Evolutionary conservation across 1,140 invertebrate genomes (phyloP).

Genomic region (Phocides pigmalion): DNA sequence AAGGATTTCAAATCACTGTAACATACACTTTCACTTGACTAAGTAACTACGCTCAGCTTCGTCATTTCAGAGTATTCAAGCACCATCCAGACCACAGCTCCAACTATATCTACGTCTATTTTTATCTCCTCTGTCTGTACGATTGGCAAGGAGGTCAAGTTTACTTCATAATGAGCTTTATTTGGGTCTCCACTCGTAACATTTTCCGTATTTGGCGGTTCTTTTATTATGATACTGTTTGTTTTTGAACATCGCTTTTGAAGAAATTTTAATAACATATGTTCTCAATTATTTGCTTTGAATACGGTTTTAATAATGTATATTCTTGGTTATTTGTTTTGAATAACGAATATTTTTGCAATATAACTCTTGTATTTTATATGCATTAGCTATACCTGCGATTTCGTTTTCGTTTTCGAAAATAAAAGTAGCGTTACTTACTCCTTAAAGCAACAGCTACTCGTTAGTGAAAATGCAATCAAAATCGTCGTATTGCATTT

Average conservation of each 20-base stretch:
- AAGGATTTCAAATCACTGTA: too few relatives aligned
- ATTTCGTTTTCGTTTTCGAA: too few relatives aligned
- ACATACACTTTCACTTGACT: too few relatives aligned
- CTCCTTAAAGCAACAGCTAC: too few relatives aligned
- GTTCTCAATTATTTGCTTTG: neutral
- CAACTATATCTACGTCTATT: neutral
- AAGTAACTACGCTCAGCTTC: neutral
- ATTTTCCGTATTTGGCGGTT: neutral
- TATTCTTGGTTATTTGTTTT: too few relatives aligned
- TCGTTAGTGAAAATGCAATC: too few relatives aligned
- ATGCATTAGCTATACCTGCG: too few relatives aligned
- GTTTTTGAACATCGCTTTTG: neutral
- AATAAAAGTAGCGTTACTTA: too few relatives aligned
- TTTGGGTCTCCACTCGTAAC: conserved; percentile 26
- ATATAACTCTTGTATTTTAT: too few relatives aligned
- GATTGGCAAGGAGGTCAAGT: conserved; percentile 45
- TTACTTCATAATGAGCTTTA: conserved; percentile 33
- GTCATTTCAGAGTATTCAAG: neutral
- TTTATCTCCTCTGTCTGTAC: conserved; percentile 23
- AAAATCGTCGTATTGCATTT: too few relatives aligned
- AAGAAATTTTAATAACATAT: neutral
- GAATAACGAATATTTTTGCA: too few relatives aligned
- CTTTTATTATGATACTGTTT: conserved; percentile 10
- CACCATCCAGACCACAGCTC: neutral
- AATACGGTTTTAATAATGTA: too few relatives aligned